These are phyloP conservation scores for Megaceryle torquata DNA, from an alignment of 2,113 vertebrate species.

Conservation along the genomic window DNA sequence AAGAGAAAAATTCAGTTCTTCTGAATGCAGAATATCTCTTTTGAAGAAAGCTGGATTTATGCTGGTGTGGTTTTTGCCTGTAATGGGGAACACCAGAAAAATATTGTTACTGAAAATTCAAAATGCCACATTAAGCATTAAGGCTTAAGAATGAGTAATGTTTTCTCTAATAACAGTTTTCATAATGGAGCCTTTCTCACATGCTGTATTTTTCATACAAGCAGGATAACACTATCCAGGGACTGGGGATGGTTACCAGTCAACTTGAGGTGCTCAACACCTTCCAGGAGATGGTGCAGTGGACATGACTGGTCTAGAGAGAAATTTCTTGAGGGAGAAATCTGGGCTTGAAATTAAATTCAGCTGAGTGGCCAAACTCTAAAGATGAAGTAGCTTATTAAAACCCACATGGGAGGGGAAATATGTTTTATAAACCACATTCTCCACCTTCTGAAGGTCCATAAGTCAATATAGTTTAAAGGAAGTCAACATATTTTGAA, in stretches of 20 bases:
- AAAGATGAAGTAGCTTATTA: neutral
- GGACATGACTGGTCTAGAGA: neutral
- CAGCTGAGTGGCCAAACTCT: neutral
- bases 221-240: neutral
- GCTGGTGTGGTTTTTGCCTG: neutral
- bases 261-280: neutral
- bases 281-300: neutral
- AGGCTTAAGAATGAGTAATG: neutral
- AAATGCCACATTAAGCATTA: neutral
- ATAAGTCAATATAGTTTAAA: neutral
- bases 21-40: neutral
- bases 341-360: neutral
- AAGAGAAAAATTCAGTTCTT: neutral
- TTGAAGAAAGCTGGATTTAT: neutral
- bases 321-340: neutral
- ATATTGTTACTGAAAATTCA: neutral
- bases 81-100: neutral
- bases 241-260: neutral
- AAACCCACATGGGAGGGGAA: neutral
- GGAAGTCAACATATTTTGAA: neutral
- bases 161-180: conserved; percentile 1
- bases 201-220: neutral
- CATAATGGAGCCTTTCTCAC: neutral
- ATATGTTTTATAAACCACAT: neutral
- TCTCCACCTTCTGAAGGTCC: neutral